Percentiles rank a stretch among this genome's conserved stretches.
These are phyloP conservation scores for Nematostella vectensis DNA, from an alignment of 92 coral and sea anemone genomes.

Conservation along the genomic window DNA sequence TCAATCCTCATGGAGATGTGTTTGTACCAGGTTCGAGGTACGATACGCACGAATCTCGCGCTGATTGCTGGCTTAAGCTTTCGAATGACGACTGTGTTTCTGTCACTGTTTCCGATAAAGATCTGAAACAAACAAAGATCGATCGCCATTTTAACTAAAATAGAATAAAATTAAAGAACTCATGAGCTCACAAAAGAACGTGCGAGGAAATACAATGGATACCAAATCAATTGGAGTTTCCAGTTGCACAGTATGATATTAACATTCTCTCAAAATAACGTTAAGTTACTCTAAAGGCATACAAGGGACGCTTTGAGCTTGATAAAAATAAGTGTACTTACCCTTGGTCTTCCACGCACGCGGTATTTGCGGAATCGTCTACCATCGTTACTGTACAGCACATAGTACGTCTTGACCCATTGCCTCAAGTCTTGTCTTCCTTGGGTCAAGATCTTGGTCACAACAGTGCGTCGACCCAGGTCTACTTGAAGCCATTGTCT, in stretches of 20 bases:
- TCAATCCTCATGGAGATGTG: conserved; percentile 16
- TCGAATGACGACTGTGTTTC: conserved; percentile 9
- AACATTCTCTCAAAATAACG: too few relatives aligned
- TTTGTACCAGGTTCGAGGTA: conserved; percentile 8
- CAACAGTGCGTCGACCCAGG: conserved; percentile 21
- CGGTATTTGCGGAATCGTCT: conserved; percentile 36
- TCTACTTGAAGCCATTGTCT: conserved; percentile 49
- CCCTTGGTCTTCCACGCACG: conserved; percentile 23
- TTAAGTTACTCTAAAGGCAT: too few relatives aligned
- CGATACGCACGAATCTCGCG: conserved; percentile 5
- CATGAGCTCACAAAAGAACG: too few relatives aligned
- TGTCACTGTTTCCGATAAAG: conserved; percentile 9
- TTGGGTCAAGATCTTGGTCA: conserved; percentile 37
- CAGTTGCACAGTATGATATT: too few relatives aligned
- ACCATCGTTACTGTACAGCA: conserved; percentile 38
- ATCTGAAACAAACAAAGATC: conserved; percentile 3
- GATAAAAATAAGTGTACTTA: too few relatives aligned
- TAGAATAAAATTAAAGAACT: too few relatives aligned
- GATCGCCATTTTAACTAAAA: too few relatives aligned
- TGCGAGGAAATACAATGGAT: background rate
- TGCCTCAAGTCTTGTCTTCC: conserved; percentile 51
- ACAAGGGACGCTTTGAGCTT: too few relatives aligned
- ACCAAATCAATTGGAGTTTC: background rate
- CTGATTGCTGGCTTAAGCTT: conserved; percentile 6
- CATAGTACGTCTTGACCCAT: conserved; percentile 43